Conservation (phyloP, 2,888 invertebrate genomes). For the Thyatira batis region DNA sequence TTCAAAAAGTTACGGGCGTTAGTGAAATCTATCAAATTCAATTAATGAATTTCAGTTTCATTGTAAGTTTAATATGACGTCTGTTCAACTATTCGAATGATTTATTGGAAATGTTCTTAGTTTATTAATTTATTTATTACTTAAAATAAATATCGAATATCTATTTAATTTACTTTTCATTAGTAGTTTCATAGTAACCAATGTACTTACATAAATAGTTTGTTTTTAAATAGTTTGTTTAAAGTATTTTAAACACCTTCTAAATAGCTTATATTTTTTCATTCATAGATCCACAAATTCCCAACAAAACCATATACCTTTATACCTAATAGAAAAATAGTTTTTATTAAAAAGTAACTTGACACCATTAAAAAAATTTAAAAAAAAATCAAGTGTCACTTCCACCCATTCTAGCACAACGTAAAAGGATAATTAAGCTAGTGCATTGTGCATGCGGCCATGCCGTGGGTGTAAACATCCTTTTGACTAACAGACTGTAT, state of each 20-base stretch:
- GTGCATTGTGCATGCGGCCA: conserved; percentile 48
- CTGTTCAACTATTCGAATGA: neutral
- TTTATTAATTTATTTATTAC: neutral
- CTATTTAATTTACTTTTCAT: too few relatives aligned
- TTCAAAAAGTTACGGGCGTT: neutral
- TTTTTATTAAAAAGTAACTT: too few relatives aligned
- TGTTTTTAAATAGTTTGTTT: too few relatives aligned
- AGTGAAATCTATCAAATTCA: neutral
- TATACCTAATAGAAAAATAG: too few relatives aligned
- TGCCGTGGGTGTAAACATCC: conserved; percentile 41
- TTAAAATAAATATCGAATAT: neutral
- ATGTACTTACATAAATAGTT: too few relatives aligned
- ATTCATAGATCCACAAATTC: too few relatives aligned
- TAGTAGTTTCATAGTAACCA: too few relatives aligned
- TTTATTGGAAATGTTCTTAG: neutral
- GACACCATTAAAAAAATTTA: too few relatives aligned
- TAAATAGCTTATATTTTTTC: too few relatives aligned
- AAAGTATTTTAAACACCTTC: too few relatives aligned
- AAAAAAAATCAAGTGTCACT: conserved; percentile 9
- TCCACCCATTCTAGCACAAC: conserved; percentile 23
- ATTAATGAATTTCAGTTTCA: neutral
- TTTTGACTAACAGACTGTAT: conserved; percentile 54
- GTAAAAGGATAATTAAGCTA: conserved; percentile 44
- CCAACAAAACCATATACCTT: too few relatives aligned
- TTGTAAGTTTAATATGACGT: neutral